Evolutionary conservation across 2,113 vertebrate genomes (phyloP), one percentile per base, ranked within the genome.

Genomic region (Dolichotis patagonum): DNA sequence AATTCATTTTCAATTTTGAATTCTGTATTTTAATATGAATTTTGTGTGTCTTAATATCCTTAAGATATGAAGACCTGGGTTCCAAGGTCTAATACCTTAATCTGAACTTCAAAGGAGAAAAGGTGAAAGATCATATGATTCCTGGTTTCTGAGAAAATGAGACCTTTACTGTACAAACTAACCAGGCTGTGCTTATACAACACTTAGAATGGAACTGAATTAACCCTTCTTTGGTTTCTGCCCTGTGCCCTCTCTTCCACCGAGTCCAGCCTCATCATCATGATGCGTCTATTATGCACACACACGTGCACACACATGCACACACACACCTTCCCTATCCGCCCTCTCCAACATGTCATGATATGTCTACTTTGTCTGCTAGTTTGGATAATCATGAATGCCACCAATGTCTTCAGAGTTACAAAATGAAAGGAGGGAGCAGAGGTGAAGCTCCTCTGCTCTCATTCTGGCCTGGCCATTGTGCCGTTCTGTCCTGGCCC

Each of bases 271-370:
- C 30, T 75, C 13, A 43, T 52, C 22, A 43, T 60, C n/a, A n/a
- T 20, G 11, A 67, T 6, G 2, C 1, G 7, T 24, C 28, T 30
- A 26, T 28, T 10, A 32, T 1, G 3, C 0, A 13, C 10, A 5
- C 69, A 12, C 38, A 28, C 14, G 1, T 2, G 4, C 11, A 10
- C 81, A 30, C 38, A 28, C 14, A 1, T 2, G 4, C 11, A 10
- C 81, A 30, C 60, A 35, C 8, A 32, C 3, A 0, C 26, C 58
- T 43, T 20, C 17, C 54, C 62, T 49, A 3, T 3, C 41, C 30
- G 26, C 9, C 5, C 28, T 62, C 28, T 19, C 43, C 7, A 11
- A 24, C 30, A 10, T 1, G 16, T 41, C 41, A 0, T 0, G 3
- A 12, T 2, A 28, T 24, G 7, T 85, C n/a, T 9, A 2, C 56